Evolutionary conservation across 2,888 invertebrate species (phyloP).

Genomic region (Drosophila nr. perissopoda): DNA sequence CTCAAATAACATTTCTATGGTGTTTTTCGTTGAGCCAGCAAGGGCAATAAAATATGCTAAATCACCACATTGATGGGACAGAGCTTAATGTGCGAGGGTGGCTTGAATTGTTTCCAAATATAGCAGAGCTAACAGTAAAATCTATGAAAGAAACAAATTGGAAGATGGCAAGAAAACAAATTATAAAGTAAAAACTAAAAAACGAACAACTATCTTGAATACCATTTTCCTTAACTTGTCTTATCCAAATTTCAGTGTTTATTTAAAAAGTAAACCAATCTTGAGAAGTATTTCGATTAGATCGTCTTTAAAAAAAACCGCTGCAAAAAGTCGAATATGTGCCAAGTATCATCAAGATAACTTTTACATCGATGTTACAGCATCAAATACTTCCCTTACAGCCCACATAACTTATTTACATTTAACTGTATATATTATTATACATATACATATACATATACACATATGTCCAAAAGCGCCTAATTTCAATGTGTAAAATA

Average conservation of each 20-base stretch:
- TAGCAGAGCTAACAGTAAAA: neutral
- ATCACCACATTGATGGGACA: slow-evolving; percentile 42
- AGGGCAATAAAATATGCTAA: slow-evolving; percentile 61
- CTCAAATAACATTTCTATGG: slow-evolving; percentile 53
- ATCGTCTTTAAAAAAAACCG: too few species aligned
- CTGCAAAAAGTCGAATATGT: neutral
- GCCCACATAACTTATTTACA: slow-evolving; percentile 13
- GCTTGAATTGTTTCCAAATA: neutral
- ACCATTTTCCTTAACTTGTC: neutral
- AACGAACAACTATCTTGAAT: neutral
- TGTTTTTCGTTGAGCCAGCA: slow-evolving; percentile 28
- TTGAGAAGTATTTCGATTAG: neutral
- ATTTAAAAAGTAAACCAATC: neutral
- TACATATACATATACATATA: slow-evolving; percentile 5
- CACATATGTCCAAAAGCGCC: slow-evolving; percentile 22
- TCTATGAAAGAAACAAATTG: neutral
- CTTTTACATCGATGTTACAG: neutral
- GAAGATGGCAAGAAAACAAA: neutral
- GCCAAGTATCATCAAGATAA: neutral
- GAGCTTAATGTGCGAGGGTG: slow-evolving; percentile 33
- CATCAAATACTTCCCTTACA: slow-evolving; percentile 9
- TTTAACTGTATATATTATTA: neutral
- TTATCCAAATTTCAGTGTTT: neutral
- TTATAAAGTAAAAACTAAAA: neutral
- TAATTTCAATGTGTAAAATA: slow-evolving; percentile 66